phyloP scores from a whole-genome alignment of 1,140 invertebrate species.

The Leguminivora glycinivorella region DNA sequence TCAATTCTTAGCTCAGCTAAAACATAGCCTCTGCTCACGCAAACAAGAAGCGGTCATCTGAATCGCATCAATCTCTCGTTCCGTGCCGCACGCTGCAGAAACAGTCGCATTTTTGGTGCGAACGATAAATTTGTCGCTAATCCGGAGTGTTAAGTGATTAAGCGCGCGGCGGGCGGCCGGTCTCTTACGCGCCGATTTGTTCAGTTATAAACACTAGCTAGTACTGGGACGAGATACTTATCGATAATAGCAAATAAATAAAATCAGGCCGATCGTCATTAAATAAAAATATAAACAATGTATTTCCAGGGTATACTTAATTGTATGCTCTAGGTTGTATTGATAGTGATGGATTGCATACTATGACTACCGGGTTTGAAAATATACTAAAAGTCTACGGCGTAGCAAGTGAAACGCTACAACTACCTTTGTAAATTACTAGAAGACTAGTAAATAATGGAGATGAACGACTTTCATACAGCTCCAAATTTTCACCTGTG shows the following conservation, averaged over 20 bases:
- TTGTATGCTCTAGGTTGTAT: too few relatives aligned
- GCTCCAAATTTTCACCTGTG: too few relatives aligned
- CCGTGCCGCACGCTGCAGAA: neutral
- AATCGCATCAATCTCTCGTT: slow-evolving; percentile 1
- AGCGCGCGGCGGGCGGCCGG: slow-evolving; percentile 24
- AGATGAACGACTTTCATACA: too few relatives aligned
- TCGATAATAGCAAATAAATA: too few relatives aligned
- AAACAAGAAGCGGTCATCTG: slow-evolving; percentile 12
- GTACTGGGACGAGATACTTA: neutral
- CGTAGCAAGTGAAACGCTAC: too few relatives aligned
- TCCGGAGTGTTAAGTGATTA: slow-evolving; percentile 25
- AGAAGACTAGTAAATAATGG: too few relatives aligned
- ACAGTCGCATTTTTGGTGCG: slow-evolving; percentile 23
- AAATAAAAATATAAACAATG: neutral
- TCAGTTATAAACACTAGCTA: slow-evolving; percentile 23
- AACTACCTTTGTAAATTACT: too few relatives aligned
- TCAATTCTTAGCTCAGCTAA: neutral
- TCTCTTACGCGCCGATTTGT: slow-evolving; percentile 27
- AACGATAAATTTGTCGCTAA: slow-evolving; percentile 25
- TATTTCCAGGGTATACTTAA: too few relatives aligned
- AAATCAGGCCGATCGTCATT: too few relatives aligned
- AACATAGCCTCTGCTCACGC: slow-evolving; percentile 2
- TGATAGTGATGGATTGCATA: too few relatives aligned
- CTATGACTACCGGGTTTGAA: too few relatives aligned
- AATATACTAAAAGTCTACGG: too few relatives aligned